These are phyloP conservation scores for Chymomyza amoena DNA, from an alignment of 2,888 invertebrate genomes.

Conservation along the genomic window DNA sequence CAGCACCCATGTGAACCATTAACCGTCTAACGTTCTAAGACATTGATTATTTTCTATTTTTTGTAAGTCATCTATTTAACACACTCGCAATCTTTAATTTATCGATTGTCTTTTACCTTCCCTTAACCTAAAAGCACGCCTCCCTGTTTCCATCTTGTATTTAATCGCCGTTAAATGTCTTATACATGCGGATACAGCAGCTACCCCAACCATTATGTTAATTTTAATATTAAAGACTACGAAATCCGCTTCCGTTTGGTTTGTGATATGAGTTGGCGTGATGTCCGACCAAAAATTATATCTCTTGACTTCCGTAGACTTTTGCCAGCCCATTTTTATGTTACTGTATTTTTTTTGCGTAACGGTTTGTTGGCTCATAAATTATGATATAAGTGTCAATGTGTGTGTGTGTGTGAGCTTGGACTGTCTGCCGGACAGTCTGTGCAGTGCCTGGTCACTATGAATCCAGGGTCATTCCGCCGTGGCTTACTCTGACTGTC, in stretches of 20 bases:
- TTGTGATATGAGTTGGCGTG: constrained; percentile 43
- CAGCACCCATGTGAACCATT: too few relatives aligned
- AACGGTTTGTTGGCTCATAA: constrained; percentile 58
- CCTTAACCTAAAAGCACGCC: background rate
- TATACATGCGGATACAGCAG: background rate
- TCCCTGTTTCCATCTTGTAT: background rate
- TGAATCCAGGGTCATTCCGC: background rate
- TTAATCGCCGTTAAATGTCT: background rate
- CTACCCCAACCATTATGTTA: background rate
- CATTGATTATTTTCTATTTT: too few relatives aligned
- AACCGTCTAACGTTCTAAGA: too few relatives aligned
- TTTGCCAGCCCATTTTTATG: constrained; percentile 8
- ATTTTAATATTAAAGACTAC: background rate
- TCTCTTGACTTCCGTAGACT: constrained; percentile 42
- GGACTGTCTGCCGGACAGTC: background rate
- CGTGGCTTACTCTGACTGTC: constrained; percentile 25
- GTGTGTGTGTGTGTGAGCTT: constrained; percentile 20
- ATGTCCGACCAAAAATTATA: constrained; percentile 43
- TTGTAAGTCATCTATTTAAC: too few relatives aligned
- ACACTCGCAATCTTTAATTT: too few relatives aligned
- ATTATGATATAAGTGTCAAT: constrained; percentile 50
- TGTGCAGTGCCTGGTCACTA: constrained; percentile 6
- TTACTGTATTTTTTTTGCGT: constrained; percentile 22
- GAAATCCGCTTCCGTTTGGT: constrained; percentile 12
- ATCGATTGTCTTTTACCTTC: background rate